Evolutionary conservation across 2,113 vertebrate genomes (phyloP), one percentile per base, ranked within the genome.

Genomic region (Hippocampus guttulatus): DNA sequence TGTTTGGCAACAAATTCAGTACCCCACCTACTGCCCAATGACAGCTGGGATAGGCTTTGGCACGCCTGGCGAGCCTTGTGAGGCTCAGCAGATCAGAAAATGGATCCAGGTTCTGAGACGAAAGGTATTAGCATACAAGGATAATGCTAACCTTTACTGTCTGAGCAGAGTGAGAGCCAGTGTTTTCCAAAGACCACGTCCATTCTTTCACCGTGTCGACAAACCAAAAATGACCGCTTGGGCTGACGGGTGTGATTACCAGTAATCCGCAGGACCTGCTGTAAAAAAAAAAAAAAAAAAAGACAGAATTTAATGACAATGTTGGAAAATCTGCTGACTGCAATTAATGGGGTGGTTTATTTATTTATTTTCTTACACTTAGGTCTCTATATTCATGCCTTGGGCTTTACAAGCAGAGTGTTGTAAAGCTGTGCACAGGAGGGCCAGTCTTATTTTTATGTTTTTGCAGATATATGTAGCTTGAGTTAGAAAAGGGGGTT

Each of bases 161-260:
- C 97, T 40, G 98, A 98, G 83, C 96, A 98, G 86, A 98, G 97
- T 5, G 95, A 93, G 7, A 98, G 81, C 97, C 97, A 99, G 85
- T 98, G 96, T 89, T 98, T 98, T 66, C 97, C 97, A 78, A 99
- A 99, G 9, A 98, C 96, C 0, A 99, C 97, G 0, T 99, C 97
- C 96, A 99, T 98, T 89, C 97, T 93, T 79, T 99, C 97, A 0
- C 97, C 97, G 0, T 99, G 97, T 64, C 97, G 95, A 88, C 96
- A 98, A n/a, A 99, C 97, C 45, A 98, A 99, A 67, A 99, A 91
- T 71, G 93, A 95, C 83, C 94, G 93, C 80, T 94, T 98, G 57
- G 93, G 79, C 88, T 2, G 94, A 85, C 92, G 91, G 0, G 92
- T 79, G 71, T 94, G 93, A 64, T 79, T 47, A 23, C 90, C 92